These are phyloP conservation scores for Dipodomys spectabilis DNA, from an alignment of 2,113 vertebrate species.

Conservation along the genomic window DNA sequence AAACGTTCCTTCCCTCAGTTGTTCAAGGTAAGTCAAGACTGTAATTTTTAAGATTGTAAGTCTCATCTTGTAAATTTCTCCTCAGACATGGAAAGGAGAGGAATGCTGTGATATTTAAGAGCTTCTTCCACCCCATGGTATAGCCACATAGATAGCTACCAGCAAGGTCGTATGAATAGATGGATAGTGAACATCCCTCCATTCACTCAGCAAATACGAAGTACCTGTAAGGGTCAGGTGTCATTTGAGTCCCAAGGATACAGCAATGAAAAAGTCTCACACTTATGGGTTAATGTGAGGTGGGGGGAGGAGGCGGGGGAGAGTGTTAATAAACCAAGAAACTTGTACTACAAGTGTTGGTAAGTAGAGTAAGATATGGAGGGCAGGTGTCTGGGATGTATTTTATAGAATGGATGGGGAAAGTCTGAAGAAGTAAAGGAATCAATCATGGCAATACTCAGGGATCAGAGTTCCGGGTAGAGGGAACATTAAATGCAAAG, in stretches of 20 bases:
- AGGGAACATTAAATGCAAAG: constrained; percentile 3
- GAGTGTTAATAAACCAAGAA: constrained; percentile 10
- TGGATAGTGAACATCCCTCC: not conserved
- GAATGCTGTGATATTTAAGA: constrained; percentile 10
- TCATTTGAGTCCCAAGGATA: not conserved
- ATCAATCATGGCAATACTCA: not conserved
- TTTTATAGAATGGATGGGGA: not conserved
- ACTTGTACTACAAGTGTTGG: not conserved
- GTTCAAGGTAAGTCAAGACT: constrained; percentile 63
- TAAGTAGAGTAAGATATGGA: not conserved
- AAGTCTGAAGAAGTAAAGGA: constrained; percentile 39
- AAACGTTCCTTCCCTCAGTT: constrained; percentile 52
- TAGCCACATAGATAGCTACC: not conserved
- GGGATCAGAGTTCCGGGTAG: not conserved
- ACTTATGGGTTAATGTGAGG: not conserved
- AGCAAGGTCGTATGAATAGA: constrained; percentile 17
- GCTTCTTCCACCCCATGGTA: not conserved
- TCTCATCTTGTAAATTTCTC: constrained; percentile 49
- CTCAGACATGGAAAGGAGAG: constrained; percentile 37
- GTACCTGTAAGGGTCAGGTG: not conserved
- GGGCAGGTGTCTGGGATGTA: not conserved
- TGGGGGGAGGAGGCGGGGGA: not conserved
- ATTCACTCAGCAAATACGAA: constrained; percentile 25
- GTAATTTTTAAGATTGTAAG: constrained; percentile 49
- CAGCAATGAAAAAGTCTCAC: not conserved